Base-by-base conservation (phyloP, 1,140 invertebrate genomes). In the Zaprionus davidi region DNA sequence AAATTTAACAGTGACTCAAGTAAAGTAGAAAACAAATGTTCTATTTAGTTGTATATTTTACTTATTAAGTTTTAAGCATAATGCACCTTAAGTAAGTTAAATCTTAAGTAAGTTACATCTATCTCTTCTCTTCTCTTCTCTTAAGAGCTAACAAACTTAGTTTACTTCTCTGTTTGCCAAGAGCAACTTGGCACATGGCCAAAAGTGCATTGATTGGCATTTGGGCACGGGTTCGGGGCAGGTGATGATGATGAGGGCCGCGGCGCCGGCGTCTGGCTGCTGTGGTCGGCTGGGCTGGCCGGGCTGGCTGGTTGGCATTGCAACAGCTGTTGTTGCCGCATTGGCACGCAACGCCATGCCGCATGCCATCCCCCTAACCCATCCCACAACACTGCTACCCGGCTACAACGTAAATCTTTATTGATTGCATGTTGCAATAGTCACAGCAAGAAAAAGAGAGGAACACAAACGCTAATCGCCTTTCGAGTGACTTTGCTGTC, bases 151-250 rank as follows among this genome's bases (percentile, higher is more conserved):
- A 1, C 55, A 63, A 11, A 17, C 1, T 22, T 69, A 46, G 24
- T 41, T 15, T 36, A 17, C 1, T 41, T 11, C 78, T 75, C 79
- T 82, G 64, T 65, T 53, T 20, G 67, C 22, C 58, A 90, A 90
- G 85, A 90, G 85, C 72, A 90, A 90, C 87, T 90, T 90, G 86
- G 86, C 86, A 90, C 87, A 91, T 90, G 87, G 86, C 86, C 86
- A 90, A 90, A 90, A 90, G 74, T 91, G 85, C 85, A 90, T 90
- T 90, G 85, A 90, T 90, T 90, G 85, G 71, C 81, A 76, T 85
- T 90, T 70, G 68, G 62, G 72, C 2, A 76, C 78, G 63, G 58
- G 74, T 68, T 56, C 57, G 71, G 12, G 38, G 53, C 53, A 68
- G 51, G 31, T 66, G 70, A 58, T 81, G 71, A 62, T 81, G 71